Evolutionary conservation across 2,113 vertebrate species (phyloP).

Genomic region (Gymnocephalus cernua): DNA sequence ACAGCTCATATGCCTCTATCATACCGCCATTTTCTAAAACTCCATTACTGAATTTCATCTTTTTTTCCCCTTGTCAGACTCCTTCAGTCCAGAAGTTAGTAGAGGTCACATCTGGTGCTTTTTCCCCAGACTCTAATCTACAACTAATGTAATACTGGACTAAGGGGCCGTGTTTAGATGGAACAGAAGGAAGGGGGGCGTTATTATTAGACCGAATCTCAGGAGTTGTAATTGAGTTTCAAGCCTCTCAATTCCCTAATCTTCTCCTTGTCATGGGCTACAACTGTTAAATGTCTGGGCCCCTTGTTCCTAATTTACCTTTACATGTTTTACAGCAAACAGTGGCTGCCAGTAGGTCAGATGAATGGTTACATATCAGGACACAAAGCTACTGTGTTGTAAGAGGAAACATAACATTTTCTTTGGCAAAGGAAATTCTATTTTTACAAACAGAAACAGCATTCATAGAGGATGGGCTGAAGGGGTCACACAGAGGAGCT

Average conservation of each 20-base stretch:
- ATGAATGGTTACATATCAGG: conserved; percentile 43
- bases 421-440: conserved; percentile 71
- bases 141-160: conserved; percentile 78
- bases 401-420: conserved; percentile 74
- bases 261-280: conserved; percentile 78
- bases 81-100: conserved; percentile 67
- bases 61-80: conserved; percentile 46
- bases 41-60: conserved; percentile 60
- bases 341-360: conserved; percentile 53
- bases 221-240: conserved; percentile 82
- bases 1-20: conserved; percentile 60
- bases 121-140: conserved; percentile 76
- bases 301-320: conserved; percentile 74
- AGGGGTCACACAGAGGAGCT: conserved; percentile 27
- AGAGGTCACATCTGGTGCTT: conserved; percentile 78
- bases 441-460: conserved; percentile 65
- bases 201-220: conserved; percentile 77
- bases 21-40: conserved; percentile 64
- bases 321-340: conserved; percentile 72
- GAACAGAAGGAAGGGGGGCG: conserved; percentile 64
- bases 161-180: conserved; percentile 68
- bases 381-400: conserved; percentile 70
- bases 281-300: conserved; percentile 77
- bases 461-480: conserved; percentile 41
- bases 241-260: conserved; percentile 82